phyloP scores from a whole-genome alignment of 2,888 invertebrate species.

The Diarsia rubi region DNA sequence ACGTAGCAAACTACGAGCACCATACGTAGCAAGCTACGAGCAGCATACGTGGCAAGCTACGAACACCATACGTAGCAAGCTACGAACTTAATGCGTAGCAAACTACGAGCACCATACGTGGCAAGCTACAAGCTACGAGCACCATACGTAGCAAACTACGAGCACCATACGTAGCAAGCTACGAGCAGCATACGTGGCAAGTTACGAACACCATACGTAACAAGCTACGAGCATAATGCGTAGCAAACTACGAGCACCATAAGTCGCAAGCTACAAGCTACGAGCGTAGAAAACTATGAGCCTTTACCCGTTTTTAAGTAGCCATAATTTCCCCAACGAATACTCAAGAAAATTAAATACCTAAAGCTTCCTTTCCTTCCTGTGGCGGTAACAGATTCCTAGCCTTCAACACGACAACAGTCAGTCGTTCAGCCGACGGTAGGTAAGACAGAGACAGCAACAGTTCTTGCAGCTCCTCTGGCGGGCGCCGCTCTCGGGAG shows the following conservation, averaged over 20 bases:
- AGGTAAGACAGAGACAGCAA: conserved; percentile 96
- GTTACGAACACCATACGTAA: not conserved
- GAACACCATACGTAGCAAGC: not conserved
- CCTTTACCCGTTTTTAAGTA: no score
- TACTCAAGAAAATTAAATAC: conserved; percentile 65
- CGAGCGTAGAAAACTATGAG: no score
- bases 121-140: not conserved
- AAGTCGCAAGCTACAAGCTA: no score
- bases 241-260: not conserved
- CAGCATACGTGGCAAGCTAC: not conserved
- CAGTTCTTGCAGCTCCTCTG: conserved; percentile 95
- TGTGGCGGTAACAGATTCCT: conserved; percentile 95
- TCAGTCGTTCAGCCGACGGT: conserved; percentile 96
- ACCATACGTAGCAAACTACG: not conserved
- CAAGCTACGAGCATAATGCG: not conserved
- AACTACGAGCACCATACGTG: not conserved
- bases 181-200: not conserved
- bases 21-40: not conserved
- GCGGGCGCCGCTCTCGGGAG: conserved; percentile 95
- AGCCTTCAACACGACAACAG: conserved; percentile 96
- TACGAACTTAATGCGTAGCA: not conserved
- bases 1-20: not conserved
- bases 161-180: not conserved
- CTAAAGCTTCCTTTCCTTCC: conserved; percentile 92
- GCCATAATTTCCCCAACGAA: no score